Base-by-base conservation (phyloP, 2,888 invertebrate species). In the Stegana nigrithorax region DNA sequence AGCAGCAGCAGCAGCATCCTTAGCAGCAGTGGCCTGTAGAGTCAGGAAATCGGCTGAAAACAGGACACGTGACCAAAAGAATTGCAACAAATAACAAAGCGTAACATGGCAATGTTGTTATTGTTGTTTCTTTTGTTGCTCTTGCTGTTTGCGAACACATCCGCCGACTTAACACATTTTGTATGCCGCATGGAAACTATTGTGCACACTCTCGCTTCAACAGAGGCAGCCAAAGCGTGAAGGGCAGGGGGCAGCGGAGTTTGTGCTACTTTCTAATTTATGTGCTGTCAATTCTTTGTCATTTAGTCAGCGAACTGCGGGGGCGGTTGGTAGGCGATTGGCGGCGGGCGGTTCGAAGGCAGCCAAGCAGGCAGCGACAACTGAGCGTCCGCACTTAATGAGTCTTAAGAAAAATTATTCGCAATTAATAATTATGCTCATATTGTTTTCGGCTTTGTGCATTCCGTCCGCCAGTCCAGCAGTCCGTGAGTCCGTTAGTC, bases 241-340 rank as follows among this genome's bases (percentile, higher is more conserved):
- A 25, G n/a, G 53, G n/a, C n/a, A 29, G 53, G 14, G 32, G n/a
- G 53, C 50, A 21, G 39, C 39, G 39, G 6, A 51, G 50, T 32
- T 29, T 23, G 59, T 42, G 65, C 80, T 67, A 80, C 75, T 81
- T 77, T 76, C 80, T 81, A 79, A 76, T 76, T 76, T 76, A 76
- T 76, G 73, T 77, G 66, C 81, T 76, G 75, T 79, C 76, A 76
- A 76, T 81, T 76, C 76, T 75, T 80, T 76, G 81, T 80, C 76
- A 73, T 75, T 78, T 66, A 32, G 53, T 59, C 61, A 62, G 62
- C 59, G 21, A 60, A 59, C 56, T 56, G 59, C 63, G 57, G 42
- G 32, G n/a, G 62, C 10, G 25, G 4, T 63, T 14, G 60, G 32
- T 25, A 45, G 26, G 8, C 26, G 23, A 51, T n/a, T n/a, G n/a